Conservation (phyloP, 2,797 vertebrate genomes). For the Gymnocypris eckloni region DNA sequence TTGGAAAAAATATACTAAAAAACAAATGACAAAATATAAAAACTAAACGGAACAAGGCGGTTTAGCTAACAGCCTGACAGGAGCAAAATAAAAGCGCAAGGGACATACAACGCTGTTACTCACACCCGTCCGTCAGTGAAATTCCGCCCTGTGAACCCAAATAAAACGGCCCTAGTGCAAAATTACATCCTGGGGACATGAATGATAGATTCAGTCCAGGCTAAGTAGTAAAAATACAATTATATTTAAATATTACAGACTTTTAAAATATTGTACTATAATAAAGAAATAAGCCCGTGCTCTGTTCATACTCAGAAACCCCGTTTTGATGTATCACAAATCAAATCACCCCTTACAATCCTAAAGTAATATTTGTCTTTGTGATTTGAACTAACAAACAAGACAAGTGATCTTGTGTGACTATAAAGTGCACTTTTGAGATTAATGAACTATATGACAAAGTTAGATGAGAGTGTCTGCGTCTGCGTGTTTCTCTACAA, state of each 20-base stretch:
- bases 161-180: constrained; percentile 16
- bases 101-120: constrained; percentile 27
- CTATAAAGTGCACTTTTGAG: too few relatives aligned
- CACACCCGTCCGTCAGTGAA: constrained; percentile 18
- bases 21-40: neutral
- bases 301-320: neutral
- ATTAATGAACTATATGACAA: too few relatives aligned
- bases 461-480: too few relatives aligned
- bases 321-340: neutral
- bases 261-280: neutral
- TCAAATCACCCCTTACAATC: neutral
- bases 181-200: neutral
- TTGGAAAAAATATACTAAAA: neutral
- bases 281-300: neutral
- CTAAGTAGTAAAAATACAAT: neutral
- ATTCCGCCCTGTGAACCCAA: neutral
- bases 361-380: too few relatives aligned
- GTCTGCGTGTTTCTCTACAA: too few relatives aligned
- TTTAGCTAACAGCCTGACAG: neutral
- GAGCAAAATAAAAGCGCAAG: neutral
- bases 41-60: neutral
- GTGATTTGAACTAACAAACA: too few relatives aligned
- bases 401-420: too few relatives aligned
- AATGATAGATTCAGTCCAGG: neutral
- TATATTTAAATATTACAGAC: neutral